Percentiles rank a stretch among this genome's conserved stretches.
These are phyloP conservation scores for Hipposideros armiger DNA, from an alignment of 2,113 vertebrate species.

Conservation along the genomic window DNA sequence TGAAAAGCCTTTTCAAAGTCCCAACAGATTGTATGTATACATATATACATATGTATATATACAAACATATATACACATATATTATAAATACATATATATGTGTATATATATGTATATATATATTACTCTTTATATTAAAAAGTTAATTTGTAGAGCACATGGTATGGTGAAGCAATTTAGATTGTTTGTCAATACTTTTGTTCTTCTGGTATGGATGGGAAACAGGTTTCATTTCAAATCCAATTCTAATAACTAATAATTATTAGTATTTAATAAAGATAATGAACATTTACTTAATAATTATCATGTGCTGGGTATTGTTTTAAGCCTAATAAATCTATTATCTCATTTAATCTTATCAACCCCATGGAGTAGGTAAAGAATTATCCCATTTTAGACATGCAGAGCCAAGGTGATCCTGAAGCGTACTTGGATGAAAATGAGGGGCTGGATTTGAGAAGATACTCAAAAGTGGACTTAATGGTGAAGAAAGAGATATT, in stretches of 20 bases:
- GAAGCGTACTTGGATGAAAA: neutral
- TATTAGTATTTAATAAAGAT: conserved; percentile 22
- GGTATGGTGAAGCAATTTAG: neutral
- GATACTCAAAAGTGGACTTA: neutral
- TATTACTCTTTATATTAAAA: neutral
- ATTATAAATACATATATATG: neutral
- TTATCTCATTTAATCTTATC: neutral
- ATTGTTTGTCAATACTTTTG: conserved; percentile 16
- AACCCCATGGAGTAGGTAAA: neutral
- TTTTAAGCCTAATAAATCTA: neutral
- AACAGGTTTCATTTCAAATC: neutral
- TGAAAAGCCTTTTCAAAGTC: conserved; percentile 31
- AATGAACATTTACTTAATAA: neutral
- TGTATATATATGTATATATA: too few relatives aligned
- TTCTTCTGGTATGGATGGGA: neutral
- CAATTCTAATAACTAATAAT: neutral
- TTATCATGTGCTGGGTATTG: neutral
- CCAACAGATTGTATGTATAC: neutral
- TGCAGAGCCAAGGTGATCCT: neutral
- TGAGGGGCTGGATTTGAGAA: neutral
- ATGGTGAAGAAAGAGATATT: neutral
- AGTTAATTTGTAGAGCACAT: neutral
- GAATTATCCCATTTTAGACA: neutral
- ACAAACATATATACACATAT: neutral
- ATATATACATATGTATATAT: neutral